Evolutionary conservation across 2,888 invertebrate species (phyloP).

Genomic region (Callimorpha dominula): DNA sequence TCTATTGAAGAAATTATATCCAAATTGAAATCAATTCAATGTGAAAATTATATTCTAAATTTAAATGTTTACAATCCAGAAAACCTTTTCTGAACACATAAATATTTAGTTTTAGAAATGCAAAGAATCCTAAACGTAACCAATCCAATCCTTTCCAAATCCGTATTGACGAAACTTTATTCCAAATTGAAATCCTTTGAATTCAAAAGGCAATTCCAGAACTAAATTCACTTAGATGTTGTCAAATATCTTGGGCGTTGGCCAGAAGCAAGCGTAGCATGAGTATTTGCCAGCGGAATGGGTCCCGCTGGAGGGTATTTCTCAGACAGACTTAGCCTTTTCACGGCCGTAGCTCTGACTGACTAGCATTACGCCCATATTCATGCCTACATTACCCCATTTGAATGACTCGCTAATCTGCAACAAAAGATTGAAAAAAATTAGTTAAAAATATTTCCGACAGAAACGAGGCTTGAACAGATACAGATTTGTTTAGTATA

Average conservation of each 20-base stretch:
- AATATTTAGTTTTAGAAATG: conserved; percentile 42
- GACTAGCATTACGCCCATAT: conserved; percentile 89
- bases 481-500: conserved; percentile 31
- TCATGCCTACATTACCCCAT: conserved; percentile 91
- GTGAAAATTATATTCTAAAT: conserved; percentile 40
- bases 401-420: conserved; percentile 91
- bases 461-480: conserved; percentile 17
- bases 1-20: conserved; percentile 29
- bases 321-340: conserved; percentile 83
- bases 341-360: conserved; percentile 80
- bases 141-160: conserved; percentile 38
- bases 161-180: conserved; percentile 11
- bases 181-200: conserved; percentile 42
- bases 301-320: conserved; percentile 70
- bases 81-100: conserved; percentile 22
- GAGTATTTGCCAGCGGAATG: conserved; percentile 70
- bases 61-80: conserved; percentile 37
- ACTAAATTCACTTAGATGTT: conserved; percentile 66
- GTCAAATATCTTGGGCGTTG: conserved; percentile 71
- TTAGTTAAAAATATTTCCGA: conserved; percentile 20
- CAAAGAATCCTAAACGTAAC: conserved; percentile 49
- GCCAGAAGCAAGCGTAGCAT: conserved; percentile 80
- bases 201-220: conserved; percentile 33
- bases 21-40: conserved; percentile 31
- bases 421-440: conserved; percentile 71